phyloP scores from a whole-genome alignment of 2,113 vertebrate genomes.

The Psilopsiagon aurifrons region DNA sequence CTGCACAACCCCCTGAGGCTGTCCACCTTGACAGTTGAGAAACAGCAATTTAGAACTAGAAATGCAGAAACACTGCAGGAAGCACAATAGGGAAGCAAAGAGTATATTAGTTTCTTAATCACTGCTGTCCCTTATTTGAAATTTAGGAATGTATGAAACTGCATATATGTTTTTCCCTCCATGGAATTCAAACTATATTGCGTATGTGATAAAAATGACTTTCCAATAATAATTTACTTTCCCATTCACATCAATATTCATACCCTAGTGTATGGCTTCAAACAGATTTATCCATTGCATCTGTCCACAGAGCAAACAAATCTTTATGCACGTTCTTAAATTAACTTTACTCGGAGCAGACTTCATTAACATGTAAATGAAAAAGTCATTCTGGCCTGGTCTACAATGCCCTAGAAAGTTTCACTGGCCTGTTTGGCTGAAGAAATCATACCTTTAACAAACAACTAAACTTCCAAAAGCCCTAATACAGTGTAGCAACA shows the following conservation, averaged over 20 bases:
- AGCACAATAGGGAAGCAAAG: neutral
- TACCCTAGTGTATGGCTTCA: constrained; percentile 34
- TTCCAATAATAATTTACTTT: constrained; percentile 53
- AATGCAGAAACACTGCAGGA: neutral
- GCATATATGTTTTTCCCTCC: neutral
- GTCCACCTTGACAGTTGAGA: neutral
- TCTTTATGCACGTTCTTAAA: constrained; percentile 59
- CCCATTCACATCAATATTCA: constrained; percentile 53
- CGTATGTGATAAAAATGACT: constrained; percentile 15
- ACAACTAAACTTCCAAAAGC: neutral
- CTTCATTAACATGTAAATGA: constrained; percentile 68
- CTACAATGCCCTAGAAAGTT: constrained; percentile 18
- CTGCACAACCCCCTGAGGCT: rapidly evolving
- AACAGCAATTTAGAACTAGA: neutral
- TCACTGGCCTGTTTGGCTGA: neutral
- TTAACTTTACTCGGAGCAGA: constrained; percentile 48
- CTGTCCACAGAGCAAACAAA: constrained; percentile 62
- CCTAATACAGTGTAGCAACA: neutral
- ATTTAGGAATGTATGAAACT: constrained; percentile 26
- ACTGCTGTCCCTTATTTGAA: neutral
- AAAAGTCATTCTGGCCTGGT: constrained; percentile 24
- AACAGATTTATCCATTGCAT: constrained; percentile 52
- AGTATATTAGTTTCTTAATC: constrained; percentile 13
- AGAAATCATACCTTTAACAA: neutral
- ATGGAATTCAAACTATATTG: constrained; percentile 27